phyloP scores from a whole-genome alignment of 2,888 invertebrate genomes.

The Pyrrhia umbra region DNA sequence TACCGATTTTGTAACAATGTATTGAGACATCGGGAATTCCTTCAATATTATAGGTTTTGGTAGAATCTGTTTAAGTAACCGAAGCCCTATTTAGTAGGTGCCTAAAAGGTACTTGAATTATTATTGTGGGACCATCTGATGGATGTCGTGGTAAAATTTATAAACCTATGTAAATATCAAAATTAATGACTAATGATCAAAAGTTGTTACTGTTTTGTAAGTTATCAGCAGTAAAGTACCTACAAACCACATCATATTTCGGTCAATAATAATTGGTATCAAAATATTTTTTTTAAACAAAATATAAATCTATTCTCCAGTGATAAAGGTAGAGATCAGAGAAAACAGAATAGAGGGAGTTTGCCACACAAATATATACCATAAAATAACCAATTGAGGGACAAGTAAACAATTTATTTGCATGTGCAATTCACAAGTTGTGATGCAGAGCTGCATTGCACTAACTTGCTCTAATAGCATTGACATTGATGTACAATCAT shows the following conservation, averaged over 20 bases:
- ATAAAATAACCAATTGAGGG: background rate
- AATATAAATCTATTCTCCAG: background rate
- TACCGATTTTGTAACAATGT: background rate
- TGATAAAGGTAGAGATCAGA: background rate
- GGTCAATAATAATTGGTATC: too few species aligned
- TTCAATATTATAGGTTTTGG: background rate
- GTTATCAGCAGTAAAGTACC: too few species aligned
- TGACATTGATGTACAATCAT: constrained; percentile 46
- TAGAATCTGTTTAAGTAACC: background rate
- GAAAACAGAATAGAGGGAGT: background rate
- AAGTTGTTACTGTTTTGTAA: too few species aligned
- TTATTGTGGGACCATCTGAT: too few species aligned
- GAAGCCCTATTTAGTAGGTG: background rate
- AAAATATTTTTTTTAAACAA: background rate
- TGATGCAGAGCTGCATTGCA: background rate
- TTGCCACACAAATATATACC: background rate
- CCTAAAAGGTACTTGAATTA: too few species aligned
- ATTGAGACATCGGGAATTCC: background rate
- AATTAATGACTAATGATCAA: too few species aligned
- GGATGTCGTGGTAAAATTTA: too few species aligned
- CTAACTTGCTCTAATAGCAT: constrained; percentile 29
- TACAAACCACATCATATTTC: too few species aligned
- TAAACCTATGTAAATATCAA: too few species aligned
- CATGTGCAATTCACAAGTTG: constrained; percentile 12
- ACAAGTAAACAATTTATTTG: constrained; percentile 1